phyloP scores from a whole-genome alignment of 30 jellyfish, hydroid and myxozoan genomes.

The Aurelia sp. region DNA sequence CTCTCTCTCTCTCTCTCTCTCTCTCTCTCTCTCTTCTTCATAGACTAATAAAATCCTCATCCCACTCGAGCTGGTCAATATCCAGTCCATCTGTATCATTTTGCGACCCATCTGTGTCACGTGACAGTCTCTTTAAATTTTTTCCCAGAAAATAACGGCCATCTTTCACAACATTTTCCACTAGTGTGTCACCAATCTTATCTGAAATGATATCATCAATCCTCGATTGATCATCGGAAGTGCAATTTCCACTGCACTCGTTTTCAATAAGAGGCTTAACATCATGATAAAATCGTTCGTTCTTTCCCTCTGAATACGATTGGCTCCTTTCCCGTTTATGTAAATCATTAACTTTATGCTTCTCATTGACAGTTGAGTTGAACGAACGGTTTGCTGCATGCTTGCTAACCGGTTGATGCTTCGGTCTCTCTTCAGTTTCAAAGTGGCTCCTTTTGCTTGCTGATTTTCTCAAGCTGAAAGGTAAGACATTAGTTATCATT shows the following conservation, averaged over 20 bases:
- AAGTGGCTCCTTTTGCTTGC: constrained; percentile 6
- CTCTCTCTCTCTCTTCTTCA: too few relatives aligned
- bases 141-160: constrained; percentile 52
- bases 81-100: constrained; percentile 20
- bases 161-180: constrained; percentile 41
- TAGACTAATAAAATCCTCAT: constrained; percentile 18
- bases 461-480: constrained; percentile 2
- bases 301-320: constrained; percentile 47
- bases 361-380: constrained; percentile 1
- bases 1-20: too few relatives aligned
- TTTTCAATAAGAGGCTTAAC: constrained; percentile 11
- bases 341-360: background rate
- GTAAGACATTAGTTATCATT: too few relatives aligned
- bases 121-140: constrained; percentile 29
- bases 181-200: background rate
- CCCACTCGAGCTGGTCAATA: constrained; percentile 51
- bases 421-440: constrained; percentile 15
- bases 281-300: background rate
- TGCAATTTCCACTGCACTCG: constrained; percentile 2
- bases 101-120: constrained; percentile 39
- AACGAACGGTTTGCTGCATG: constrained; percentile 54
- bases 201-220: background rate
- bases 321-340: constrained; percentile 45
- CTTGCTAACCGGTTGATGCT: background rate
- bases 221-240: constrained; percentile 30